These are phyloP conservation scores for Thaumetopoea pityocampa DNA, from an alignment of 1,140 invertebrate species.

Conservation along the genomic window DNA sequence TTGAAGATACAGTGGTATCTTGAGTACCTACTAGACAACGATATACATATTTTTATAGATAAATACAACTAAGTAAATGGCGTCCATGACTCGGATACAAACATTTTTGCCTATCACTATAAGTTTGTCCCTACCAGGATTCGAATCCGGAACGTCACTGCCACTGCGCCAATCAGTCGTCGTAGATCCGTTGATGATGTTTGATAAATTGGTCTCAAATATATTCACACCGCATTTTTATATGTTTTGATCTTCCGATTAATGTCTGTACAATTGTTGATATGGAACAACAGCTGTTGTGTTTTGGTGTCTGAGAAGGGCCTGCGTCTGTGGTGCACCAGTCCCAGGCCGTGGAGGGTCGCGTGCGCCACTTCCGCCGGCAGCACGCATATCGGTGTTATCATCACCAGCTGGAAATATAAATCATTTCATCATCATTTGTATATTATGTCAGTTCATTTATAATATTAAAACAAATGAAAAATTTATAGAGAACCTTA, in stretches of 20 bases:
- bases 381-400: conserved; percentile 45
- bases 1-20: too few relatives aligned
- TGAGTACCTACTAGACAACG: too few relatives aligned
- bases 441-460: not conserved
- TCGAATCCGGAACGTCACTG: too few relatives aligned
- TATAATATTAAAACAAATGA: not conserved
- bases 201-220: too few relatives aligned
- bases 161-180: too few relatives aligned
- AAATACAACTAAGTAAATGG: too few relatives aligned
- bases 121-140: too few relatives aligned
- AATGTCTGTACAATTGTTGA: conserved; percentile 9
- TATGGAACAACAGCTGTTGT: conserved; percentile 24
- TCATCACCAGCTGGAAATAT: conserved; percentile 37
- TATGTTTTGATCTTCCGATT: not conserved
- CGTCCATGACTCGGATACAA: too few relatives aligned
- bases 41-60: too few relatives aligned
- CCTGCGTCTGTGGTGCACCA: conserved; percentile 25
- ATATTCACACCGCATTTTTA: not conserved
- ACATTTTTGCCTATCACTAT: too few relatives aligned
- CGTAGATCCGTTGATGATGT: too few relatives aligned
- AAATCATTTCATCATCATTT: not conserved
- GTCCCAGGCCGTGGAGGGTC: conserved; percentile 37
- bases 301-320: conserved; percentile 12
- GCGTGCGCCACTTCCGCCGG: conserved; percentile 41
- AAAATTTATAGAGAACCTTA: too few relatives aligned